Base-by-base conservation (phyloP, 2,797 vertebrate species). In the Pygocentrus nattereri region DNA sequence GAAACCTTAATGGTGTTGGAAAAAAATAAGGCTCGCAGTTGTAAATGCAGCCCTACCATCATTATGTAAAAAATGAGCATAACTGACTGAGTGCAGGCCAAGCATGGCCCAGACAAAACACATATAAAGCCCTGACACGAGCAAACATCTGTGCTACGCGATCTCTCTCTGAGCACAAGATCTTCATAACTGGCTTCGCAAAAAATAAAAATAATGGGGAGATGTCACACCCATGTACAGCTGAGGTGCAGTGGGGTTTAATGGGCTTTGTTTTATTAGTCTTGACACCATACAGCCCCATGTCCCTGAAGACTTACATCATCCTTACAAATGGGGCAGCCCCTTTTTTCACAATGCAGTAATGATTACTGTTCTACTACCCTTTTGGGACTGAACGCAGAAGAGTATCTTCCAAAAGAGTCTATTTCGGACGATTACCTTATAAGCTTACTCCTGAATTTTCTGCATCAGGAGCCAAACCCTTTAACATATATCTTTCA, bases 281-380 rank as follows among this genome's bases (percentile, higher is more conserved):
- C 70, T 73, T 84, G 85, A 88, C 69, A 82, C 83, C 62, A 78
- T 73, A 82, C 74, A 88, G 58, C 67, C 74, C 71, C 59, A 73
- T 34, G 81, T 83, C 85, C 69, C 79, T 69, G 38, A 85, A 84
- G 86, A 73, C 31, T 86, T 86, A 82, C 86, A 82, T 86, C 84
- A 87, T 75, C 61, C 16, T 86, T 56, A 81, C 74, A 58, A 82
- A 69, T n/a, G 67, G 76, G 78, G 52, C n/a, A 23, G 64, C 64
- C 58, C 56, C n/a, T 72, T 81, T 78, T 73, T 64, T 31, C 18
- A 47, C 76, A 70, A 67, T 27, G 78, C 62, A 65, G 31, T 12
- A 71, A 81, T 64, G 41, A 74, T 77, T 79, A 68, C 73, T 27
- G 52, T 5, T 21, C 19, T 23, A 64, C 59, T 79, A 68, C 67